Percentiles rank a stretch among this genome's conserved stretches.
These are phyloP conservation scores for Physeter macrocephalus DNA, from an alignment of 2,113 vertebrate species.

Conservation along the genomic window DNA sequence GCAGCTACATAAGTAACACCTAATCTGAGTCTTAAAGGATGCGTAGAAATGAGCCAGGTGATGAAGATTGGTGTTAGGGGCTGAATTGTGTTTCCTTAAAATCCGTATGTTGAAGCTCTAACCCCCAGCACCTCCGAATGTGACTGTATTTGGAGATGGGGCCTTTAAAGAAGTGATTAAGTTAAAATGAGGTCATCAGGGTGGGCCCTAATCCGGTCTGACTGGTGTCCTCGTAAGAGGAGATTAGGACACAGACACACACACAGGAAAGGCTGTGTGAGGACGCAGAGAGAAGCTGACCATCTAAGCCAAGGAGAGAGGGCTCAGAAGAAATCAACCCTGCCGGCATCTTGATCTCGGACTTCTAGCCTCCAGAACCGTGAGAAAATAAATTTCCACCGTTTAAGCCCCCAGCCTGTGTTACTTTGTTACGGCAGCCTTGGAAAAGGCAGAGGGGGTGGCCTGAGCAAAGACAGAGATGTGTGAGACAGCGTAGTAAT, in stretches of 20 bases:
- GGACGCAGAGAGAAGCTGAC: background rate
- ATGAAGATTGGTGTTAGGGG: background rate
- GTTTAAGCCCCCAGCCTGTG: background rate
- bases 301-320: background rate
- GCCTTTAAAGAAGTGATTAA: background rate
- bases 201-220: background rate
- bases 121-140: background rate
- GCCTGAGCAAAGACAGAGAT: background rate
- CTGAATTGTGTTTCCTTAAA: background rate
- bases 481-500: rapidly evolving
- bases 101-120: background rate
- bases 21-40: background rate
- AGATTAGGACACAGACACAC: background rate
- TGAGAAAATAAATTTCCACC: background rate
- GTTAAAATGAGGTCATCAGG: background rate
- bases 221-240: background rate
- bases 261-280: background rate
- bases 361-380: background rate
- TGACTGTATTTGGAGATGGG: background rate
- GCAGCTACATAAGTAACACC: background rate
- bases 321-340: background rate
- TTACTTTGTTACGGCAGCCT: background rate
- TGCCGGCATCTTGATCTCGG: background rate
- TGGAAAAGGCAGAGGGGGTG: background rate
- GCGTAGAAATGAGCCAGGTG: background rate